phyloP scores from a whole-genome alignment of 2,113 vertebrate genomes.

The Recurvirostra avosetta region DNA sequence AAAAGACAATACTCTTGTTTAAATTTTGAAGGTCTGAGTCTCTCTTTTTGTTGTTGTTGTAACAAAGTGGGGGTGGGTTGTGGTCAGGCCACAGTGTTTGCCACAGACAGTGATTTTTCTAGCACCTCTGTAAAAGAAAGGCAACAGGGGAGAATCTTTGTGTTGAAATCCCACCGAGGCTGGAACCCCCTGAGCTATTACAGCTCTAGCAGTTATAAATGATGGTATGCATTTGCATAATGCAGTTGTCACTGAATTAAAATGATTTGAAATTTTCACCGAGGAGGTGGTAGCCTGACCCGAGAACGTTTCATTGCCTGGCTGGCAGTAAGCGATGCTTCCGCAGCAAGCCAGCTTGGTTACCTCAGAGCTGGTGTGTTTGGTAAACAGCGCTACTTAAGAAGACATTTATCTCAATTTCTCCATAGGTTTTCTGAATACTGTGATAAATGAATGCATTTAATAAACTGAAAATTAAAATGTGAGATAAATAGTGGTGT shows the following conservation, averaged over 20 bases:
- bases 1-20: slow-evolving; percentile 49
- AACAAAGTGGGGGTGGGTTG: background rate
- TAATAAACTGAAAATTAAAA: slow-evolving; percentile 85
- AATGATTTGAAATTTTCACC: slow-evolving; percentile 71
- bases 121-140: slow-evolving; percentile 72
- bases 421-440: slow-evolving; percentile 47
- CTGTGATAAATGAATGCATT: slow-evolving; percentile 71
- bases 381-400: slow-evolving; percentile 54
- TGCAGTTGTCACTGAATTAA: slow-evolving; percentile 74
- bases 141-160: slow-evolving; percentile 65
- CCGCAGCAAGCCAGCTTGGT: background rate
- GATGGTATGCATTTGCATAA: slow-evolving; percentile 79
- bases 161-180: slow-evolving; percentile 57
- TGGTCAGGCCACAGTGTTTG: slow-evolving; percentile 13
- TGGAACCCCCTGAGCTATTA: slow-evolving; percentile 63
- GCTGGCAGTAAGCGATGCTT: background rate
- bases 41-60: background rate
- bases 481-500: slow-evolving; percentile 73
- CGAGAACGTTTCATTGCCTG: background rate
- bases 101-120: slow-evolving; percentile 65
- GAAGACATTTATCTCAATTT: slow-evolving; percentile 60
- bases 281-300: slow-evolving; percentile 16
- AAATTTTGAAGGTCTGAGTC: slow-evolving; percentile 40
- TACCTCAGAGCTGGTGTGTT: background rate
- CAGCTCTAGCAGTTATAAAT: slow-evolving; percentile 74